Evolutionary conservation across 1,140 invertebrate species (phyloP).

Genomic region (Wiebesia pumilae): DNA sequence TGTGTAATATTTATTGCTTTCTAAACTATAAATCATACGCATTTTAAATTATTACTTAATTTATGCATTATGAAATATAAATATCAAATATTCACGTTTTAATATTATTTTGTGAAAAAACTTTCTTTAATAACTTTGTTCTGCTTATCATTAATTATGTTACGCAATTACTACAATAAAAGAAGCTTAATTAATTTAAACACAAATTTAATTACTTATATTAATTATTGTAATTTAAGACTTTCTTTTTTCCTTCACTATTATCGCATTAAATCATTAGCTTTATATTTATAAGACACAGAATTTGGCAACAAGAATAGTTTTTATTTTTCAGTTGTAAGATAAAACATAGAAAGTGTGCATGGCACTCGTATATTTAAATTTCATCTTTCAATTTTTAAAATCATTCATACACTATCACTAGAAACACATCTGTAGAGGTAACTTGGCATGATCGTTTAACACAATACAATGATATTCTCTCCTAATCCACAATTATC

Average conservation of each 20-base stretch:
- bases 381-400: not conserved
- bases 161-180: too few relatives aligned
- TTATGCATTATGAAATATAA: too few relatives aligned
- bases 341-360: conserved; percentile 16
- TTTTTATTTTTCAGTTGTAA: conserved; percentile 9
- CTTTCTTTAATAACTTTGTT: too few relatives aligned
- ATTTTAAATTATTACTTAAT: too few relatives aligned
- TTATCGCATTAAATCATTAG: not conserved
- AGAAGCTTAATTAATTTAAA: too few relatives aligned
- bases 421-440: conserved; percentile 13
- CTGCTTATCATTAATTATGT: too few relatives aligned
- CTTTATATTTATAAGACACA: not conserved
- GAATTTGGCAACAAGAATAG: conserved; percentile 7
- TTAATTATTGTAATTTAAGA: too few relatives aligned
- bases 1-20: not conserved
- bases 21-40: not conserved
- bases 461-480: not conserved
- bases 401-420: not conserved
- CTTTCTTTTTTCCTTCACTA: not conserved
- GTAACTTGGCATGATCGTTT: conserved; percentile 14
- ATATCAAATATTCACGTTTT: too few relatives aligned
- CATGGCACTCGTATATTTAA: conserved; percentile 18
- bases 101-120: too few relatives aligned
- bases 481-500: not conserved
- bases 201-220: too few relatives aligned